Base-by-base conservation (phyloP, 2,113 vertebrate species). In the Acanthisitta chloris region DNA sequence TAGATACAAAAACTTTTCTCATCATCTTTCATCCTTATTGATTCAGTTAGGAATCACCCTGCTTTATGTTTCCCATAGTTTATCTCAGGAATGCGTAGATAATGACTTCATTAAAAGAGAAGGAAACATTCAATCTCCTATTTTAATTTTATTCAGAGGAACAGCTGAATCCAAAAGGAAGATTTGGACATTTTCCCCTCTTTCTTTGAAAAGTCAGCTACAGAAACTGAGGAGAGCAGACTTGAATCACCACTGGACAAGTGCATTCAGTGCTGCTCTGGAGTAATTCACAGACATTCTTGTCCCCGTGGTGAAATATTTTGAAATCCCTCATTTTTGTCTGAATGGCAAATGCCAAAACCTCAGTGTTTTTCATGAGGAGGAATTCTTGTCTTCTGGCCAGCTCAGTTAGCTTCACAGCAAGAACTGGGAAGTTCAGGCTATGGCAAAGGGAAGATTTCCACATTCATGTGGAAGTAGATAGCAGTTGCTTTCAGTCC, bases 341-440 rank as follows among this genome's bases (percentile, higher is more conserved):
- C 80, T 93, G 88, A 90, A 96, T 92, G 88, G 46, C 38, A 95
- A 95, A 96, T 74, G 91, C 92, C 92, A 96, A 97, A 96, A 96
- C 92, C 91, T 93, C 94, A 81, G 46, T 86, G 59, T 88, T 93
- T 95, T 92, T 83, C 8, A 0, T 70, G 86, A 81, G 51, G 71
- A 89, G 26, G 72, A 90, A 92, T 95, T 94, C 82, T 81, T 95
- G 96, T 95, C 64, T 86, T 73, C 55, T 66, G 46, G 67, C 92
- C 95, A 95, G 83, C 76, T 88, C 88, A 61, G 90, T 90, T 77
- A 96, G 58, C 87, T 91, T 92, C 94, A 36, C 43, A 91, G 90
- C 42, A 83, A 91, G 62, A 85, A 73, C 24, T 80, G 59, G 87
- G 74, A 93, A 97, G 55, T 78, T 73, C 90, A 93, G 74, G 49